A percentile compares a stretch with the other conserved stretches of the same genome.
Conservation (phyloP, 2,888 invertebrate genomes). For the Agrilus cyanescens region DNA sequence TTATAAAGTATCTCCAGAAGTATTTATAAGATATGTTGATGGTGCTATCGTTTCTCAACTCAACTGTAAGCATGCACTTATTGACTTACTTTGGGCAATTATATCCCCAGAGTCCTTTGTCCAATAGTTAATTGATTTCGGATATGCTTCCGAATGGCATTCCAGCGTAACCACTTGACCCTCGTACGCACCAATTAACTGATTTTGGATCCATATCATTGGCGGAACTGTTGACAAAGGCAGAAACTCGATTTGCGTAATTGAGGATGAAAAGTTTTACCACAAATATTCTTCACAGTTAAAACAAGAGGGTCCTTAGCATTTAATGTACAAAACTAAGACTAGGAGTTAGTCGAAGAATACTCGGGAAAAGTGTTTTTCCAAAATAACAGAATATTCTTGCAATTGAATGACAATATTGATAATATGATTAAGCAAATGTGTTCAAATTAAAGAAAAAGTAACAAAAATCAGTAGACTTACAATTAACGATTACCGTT, state of each 20-base stretch:
- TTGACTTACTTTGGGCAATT: conserved; percentile 44
- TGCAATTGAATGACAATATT: too few relatives aligned
- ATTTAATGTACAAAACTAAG: too few relatives aligned
- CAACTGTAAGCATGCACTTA: background rate
- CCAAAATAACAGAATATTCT: too few relatives aligned
- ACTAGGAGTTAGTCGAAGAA: too few relatives aligned
- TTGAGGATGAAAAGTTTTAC: too few relatives aligned
- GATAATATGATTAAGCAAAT: background rate
- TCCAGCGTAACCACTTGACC: conserved; percentile 57
- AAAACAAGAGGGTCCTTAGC: too few relatives aligned
- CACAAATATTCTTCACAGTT: background rate
- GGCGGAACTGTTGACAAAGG: conserved; percentile 49
- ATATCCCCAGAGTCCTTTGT: conserved; percentile 53
- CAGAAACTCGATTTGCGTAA: conserved; percentile 13
- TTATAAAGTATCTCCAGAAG: too few relatives aligned
- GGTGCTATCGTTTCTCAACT: background rate
- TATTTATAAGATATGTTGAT: background rate
- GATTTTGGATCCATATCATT: conserved; percentile 61
- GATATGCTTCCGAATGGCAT: conserved; percentile 63
- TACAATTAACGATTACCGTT: conserved; percentile 73
- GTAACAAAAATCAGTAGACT: conserved; percentile 22
- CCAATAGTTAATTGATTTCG: conserved; percentile 65
- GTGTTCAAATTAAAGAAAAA: background rate
- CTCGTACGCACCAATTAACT: conserved; percentile 54
- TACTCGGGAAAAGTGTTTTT: too few relatives aligned